A percentile compares a stretch with the other conserved stretches of the same genome.
Evolutionary conservation across 2,113 vertebrate genomes (phyloP).

Genomic region (Dipodomys stephensi): DNA sequence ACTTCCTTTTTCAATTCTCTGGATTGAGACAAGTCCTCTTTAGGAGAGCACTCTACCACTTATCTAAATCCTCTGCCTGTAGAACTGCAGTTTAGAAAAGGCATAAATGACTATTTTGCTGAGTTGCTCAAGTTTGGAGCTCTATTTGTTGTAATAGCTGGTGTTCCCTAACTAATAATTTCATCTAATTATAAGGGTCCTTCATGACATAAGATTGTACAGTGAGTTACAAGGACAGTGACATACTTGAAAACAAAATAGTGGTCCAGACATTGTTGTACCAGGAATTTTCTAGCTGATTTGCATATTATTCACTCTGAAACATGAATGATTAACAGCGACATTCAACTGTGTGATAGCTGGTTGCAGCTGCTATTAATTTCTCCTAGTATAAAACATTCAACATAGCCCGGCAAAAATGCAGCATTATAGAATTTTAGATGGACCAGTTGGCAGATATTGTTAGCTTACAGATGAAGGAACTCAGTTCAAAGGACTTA

Average conservation of each 20-base stretch:
- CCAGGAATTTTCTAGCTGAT: not conserved
- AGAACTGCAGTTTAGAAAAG: not conserved
- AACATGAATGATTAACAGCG: not conserved
- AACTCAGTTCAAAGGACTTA: not conserved
- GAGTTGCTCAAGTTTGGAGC: not conserved
- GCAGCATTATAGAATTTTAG: not conserved
- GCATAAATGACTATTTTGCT: not conserved
- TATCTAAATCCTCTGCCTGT: not conserved
- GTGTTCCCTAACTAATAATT: not conserved
- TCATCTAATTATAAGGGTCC: not conserved
- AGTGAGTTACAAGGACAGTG: not conserved
- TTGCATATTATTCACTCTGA: slow-evolving; percentile 4
- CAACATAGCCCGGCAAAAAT: slow-evolving; percentile 18
- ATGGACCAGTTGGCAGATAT: not conserved
- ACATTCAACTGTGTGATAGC: not conserved
- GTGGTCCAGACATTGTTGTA: not conserved
- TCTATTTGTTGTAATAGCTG: not conserved
- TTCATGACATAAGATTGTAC: not conserved
- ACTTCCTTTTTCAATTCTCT: not conserved
- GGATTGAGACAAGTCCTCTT: not conserved
- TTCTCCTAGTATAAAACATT: slow-evolving; percentile 41
- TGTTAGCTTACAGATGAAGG: not conserved
- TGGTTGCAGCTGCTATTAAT: not conserved
- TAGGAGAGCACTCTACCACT: not conserved
- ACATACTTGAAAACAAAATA: not conserved